Percentiles rank a stretch among this genome's conserved stretches.
Conservation (phyloP, 1,140 invertebrate genomes). For the Caenorhabditis remanei region DNA sequence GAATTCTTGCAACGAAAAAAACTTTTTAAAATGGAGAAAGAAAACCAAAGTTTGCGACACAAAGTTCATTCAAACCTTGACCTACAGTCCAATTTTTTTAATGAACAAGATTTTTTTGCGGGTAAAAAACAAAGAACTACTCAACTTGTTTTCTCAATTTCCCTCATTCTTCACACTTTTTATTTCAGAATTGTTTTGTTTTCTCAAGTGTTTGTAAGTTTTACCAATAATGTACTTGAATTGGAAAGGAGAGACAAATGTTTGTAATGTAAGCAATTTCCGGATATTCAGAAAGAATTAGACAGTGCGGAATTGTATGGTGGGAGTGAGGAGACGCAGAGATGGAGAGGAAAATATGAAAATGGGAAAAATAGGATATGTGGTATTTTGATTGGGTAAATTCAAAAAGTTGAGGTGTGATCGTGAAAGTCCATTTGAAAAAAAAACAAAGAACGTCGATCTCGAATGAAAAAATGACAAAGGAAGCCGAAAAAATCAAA, state of each 20-base stretch:
- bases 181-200: slow-evolving; percentile 49
- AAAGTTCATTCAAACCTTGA: background rate
- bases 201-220: slow-evolving; percentile 50
- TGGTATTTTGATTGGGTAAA: background rate
- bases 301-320: background rate
- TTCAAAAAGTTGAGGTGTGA: no score
- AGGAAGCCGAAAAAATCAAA: no score
- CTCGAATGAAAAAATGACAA: no score
- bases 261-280: slow-evolving; percentile 29
- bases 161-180: background rate
- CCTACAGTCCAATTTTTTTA: background rate
- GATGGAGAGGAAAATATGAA: background rate
- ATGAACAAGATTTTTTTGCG: background rate
- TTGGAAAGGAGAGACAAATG: background rate
- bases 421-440: no score
- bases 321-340: background rate
- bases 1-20: no score
- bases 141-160: slow-evolving; percentile 8
- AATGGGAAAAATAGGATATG: background rate
- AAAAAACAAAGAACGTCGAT: no score
- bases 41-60: background rate
- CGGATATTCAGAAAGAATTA: background rate
- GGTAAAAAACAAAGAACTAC: background rate
- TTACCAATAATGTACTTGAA: slow-evolving; percentile 43
- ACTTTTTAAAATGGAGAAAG: background rate